Conservation (phyloP, 2,797 vertebrate species). For the Pempheris klunzingeri region DNA sequence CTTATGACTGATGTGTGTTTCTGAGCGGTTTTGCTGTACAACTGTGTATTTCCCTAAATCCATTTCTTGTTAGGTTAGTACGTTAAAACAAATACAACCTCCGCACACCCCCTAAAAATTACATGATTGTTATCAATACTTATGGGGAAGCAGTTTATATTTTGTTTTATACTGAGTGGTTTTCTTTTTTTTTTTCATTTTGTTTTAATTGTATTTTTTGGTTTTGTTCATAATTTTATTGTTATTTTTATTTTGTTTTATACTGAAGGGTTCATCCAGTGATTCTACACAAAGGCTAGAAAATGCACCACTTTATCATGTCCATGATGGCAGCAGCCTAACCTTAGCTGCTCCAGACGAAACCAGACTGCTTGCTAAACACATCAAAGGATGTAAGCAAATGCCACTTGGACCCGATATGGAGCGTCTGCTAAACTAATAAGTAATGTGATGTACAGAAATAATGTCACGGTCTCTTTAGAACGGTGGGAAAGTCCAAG, state of each 20-base stretch:
- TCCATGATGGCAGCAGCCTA: constrained; percentile 29
- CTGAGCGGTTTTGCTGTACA: not conserved
- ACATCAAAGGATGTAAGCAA: constrained; percentile 70
- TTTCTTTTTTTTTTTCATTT: too few species aligned
- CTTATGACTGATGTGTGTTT: not conserved
- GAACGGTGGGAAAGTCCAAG: constrained; percentile 76
- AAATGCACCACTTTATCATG: not conserved
- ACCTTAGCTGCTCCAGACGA: constrained; percentile 55
- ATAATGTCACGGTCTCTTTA: constrained; percentile 71
- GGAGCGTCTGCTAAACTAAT: constrained; percentile 77
- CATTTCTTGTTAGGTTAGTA: not conserved
- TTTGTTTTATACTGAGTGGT: not conserved
- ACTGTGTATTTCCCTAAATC: not conserved
- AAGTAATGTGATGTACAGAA: constrained; percentile 77
- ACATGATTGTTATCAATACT: not conserved
- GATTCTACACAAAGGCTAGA: not conserved
- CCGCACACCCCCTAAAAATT: too few species aligned
- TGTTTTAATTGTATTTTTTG: too few species aligned
- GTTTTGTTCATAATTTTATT: too few species aligned
- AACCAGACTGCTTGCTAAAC: constrained; percentile 56
- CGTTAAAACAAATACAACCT: not conserved
- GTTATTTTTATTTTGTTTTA: not conserved
- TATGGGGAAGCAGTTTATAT: not conserved
- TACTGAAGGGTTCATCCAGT: too few species aligned
- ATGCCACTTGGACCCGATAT: constrained; percentile 65